A percentile compares a stretch with the other conserved stretches of the same genome.
These are phyloP conservation scores for Pipa parva DNA, from an alignment of 2,113 vertebrate genomes.

Conservation along the genomic window DNA sequence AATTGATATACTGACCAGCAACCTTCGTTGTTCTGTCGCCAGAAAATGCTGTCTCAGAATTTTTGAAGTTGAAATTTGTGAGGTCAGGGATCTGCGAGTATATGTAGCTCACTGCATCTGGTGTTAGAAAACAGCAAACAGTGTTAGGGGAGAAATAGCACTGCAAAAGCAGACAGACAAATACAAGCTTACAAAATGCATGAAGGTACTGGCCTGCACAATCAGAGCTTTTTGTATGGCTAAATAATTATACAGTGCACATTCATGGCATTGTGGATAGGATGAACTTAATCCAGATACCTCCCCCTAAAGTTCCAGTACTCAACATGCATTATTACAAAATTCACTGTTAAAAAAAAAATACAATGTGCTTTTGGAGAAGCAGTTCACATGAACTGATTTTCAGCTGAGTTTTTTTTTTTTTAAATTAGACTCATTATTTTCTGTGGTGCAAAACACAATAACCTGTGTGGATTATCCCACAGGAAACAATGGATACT, in stretches of 20 bases:
- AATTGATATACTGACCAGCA: slow-evolving; percentile 71
- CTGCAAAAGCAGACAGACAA: slow-evolving; percentile 48
- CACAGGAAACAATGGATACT: too few species aligned
- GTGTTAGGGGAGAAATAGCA: slow-evolving; percentile 55
- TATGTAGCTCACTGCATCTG: slow-evolving; percentile 77
- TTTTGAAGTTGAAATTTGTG: slow-evolving; percentile 65
- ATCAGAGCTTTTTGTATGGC: slow-evolving; percentile 55
- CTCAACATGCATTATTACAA: too few species aligned
- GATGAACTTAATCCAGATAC: too few species aligned
- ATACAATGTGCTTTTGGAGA: too few species aligned
- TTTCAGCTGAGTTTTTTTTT: too few species aligned
- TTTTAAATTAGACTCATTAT: too few species aligned
- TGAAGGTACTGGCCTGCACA: too few species aligned
- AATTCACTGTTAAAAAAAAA: too few species aligned
- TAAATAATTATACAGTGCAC: slow-evolving; percentile 70
- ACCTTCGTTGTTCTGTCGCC: slow-evolving; percentile 64
- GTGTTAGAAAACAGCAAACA: slow-evolving; percentile 67
- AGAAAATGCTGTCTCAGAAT: slow-evolving; percentile 58
- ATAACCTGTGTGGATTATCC: too few species aligned
- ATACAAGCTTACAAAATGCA: slow-evolving; percentile 62
- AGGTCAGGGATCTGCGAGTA: slow-evolving; percentile 72
- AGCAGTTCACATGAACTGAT: too few species aligned
- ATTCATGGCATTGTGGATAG: slow-evolving; percentile 62
- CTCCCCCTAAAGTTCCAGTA: too few species aligned
- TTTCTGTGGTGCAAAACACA: too few species aligned